phyloP scores from a whole-genome alignment of 2,113 vertebrate genomes.

The Pongo pygmaeus region DNA sequence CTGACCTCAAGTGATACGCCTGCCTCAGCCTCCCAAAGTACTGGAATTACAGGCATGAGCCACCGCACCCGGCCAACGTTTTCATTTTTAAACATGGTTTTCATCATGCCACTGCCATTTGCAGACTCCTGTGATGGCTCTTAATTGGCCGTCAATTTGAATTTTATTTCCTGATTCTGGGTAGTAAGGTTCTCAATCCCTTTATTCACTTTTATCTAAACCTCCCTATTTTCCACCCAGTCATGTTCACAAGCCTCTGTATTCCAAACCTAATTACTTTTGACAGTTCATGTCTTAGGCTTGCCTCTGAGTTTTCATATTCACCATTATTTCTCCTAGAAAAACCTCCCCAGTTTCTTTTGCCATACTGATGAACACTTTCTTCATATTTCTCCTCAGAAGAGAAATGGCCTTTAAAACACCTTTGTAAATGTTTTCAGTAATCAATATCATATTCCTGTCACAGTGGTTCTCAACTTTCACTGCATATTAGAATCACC shows the following conservation, averaged over 20 bases:
- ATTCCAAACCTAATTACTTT: constrained; percentile 51
- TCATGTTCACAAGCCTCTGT: not conserved
- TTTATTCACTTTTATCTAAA: constrained; percentile 40
- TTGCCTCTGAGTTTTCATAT: constrained; percentile 42
- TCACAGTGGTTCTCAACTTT: not conserved
- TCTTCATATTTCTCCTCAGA: constrained; percentile 14
- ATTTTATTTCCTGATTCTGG: constrained; percentile 48
- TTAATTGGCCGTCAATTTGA: constrained; percentile 46
- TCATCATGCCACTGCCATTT: constrained; percentile 18
- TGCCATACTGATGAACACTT: not conserved
- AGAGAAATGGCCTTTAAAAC: constrained; percentile 14
- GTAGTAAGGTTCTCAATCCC: constrained; percentile 33
- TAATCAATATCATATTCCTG: not conserved
- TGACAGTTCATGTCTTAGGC: not conserved
- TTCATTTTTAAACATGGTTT: constrained; percentile 47
- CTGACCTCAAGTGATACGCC: too few species aligned
- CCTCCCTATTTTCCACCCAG: constrained; percentile 2
- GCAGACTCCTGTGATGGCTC: not conserved
- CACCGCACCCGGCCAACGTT: not conserved
- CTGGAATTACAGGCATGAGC: too few species aligned
- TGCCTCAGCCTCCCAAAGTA: too few species aligned
- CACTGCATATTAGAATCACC: not conserved
- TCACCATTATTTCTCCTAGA: constrained; percentile 17
- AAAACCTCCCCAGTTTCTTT: not conserved
- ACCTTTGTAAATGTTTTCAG: not conserved